Evolutionary conservation across 2,888 invertebrate genomes (phyloP).

Genomic region (Stegana nigrithorax): DNA sequence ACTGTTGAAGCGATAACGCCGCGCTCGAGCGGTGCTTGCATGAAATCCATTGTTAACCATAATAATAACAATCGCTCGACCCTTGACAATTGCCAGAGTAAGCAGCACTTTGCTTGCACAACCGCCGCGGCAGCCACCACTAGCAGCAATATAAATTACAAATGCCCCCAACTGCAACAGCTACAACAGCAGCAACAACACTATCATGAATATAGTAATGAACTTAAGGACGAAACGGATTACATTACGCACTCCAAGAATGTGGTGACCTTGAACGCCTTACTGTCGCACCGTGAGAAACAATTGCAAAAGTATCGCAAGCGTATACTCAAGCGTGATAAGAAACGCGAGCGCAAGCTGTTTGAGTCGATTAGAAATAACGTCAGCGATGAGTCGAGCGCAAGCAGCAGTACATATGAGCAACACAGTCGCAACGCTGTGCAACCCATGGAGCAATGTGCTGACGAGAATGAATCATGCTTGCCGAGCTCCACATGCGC

Average conservation of each 20-base stretch:
- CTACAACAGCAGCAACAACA: no score
- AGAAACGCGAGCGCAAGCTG: slow-evolving; percentile 56
- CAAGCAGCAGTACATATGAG: background rate
- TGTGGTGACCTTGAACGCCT: slow-evolving; percentile 36
- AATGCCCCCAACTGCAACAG: no score
- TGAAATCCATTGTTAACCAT: slow-evolving; percentile 6
- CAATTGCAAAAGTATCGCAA: slow-evolving; percentile 68
- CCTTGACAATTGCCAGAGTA: no score
- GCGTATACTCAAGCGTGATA: slow-evolving; percentile 67
- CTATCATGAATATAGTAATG: background rate
- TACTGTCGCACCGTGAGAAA: slow-evolving; percentile 64
- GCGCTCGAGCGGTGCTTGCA: slow-evolving; percentile 22
- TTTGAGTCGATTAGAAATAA: slow-evolving; percentile 4
- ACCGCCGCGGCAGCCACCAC: slow-evolving; percentile 29
- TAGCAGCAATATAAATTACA: slow-evolving; percentile 28
- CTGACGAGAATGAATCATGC: slow-evolving; percentile 34
- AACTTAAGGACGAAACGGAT: slow-evolving; percentile 40
- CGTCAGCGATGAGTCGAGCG: slow-evolving; percentile 14
- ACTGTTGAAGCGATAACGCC: slow-evolving; percentile 26
- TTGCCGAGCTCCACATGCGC: no score
- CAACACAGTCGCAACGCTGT: slow-evolving; percentile 26
- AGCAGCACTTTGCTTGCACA: slow-evolving; percentile 17
- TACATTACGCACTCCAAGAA: slow-evolving; percentile 29
- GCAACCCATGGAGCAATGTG: slow-evolving; percentile 58
- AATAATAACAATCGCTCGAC: no score